Percentiles rank a stretch among this genome's conserved stretches.
Evolutionary conservation across 2,113 vertebrate species (phyloP).

Genomic region (Neoarius graeffei): DNA sequence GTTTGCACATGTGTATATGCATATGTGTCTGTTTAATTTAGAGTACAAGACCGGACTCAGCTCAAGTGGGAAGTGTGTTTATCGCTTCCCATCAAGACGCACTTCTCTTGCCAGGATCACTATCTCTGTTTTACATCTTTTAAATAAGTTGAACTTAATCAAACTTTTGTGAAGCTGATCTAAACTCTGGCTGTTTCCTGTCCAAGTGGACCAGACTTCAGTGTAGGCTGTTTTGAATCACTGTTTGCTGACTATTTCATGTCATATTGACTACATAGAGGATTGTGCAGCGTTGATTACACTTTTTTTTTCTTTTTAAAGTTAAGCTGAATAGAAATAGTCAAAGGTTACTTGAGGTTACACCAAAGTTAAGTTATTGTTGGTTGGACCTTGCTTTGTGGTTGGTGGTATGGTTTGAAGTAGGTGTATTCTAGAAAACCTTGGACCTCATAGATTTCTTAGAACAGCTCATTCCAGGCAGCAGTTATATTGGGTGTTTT

Average conservation of each 20-base stretch:
- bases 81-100: slow-evolving; percentile 30
- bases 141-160: slow-evolving; percentile 28
- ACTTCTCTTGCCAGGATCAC: slow-evolving; percentile 28
- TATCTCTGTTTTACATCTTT: slow-evolving; percentile 43
- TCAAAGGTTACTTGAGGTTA: slow-evolving; percentile 25
- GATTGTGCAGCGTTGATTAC: not conserved
- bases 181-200: slow-evolving; percentile 11
- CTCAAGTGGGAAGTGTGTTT: slow-evolving; percentile 43
- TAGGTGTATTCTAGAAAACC: slow-evolving; percentile 16
- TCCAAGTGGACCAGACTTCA: slow-evolving; percentile 22
- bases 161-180: slow-evolving; percentile 27
- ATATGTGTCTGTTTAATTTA: slow-evolving; percentile 21
- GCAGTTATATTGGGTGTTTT: slow-evolving; percentile 33
- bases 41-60: slow-evolving; percentile 35
- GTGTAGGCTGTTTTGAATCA: slow-evolving; percentile 4
- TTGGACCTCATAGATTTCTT: slow-evolving; percentile 20
- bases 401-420: slow-evolving; percentile 30
- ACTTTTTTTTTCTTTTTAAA: not conserved
- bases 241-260: slow-evolving; percentile 5
- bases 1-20: slow-evolving; percentile 20
- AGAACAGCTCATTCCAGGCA: slow-evolving; percentile 28
- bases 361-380: slow-evolving; percentile 30
- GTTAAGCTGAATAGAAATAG: not conserved
- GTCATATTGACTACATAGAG: not conserved
- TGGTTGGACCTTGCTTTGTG: slow-evolving; percentile 13